A percentile compares a stretch with the other conserved stretches of the same genome.
Evolutionary conservation across 2,888 invertebrate species (phyloP).

Genomic region (Ptychoptera albimana): DNA sequence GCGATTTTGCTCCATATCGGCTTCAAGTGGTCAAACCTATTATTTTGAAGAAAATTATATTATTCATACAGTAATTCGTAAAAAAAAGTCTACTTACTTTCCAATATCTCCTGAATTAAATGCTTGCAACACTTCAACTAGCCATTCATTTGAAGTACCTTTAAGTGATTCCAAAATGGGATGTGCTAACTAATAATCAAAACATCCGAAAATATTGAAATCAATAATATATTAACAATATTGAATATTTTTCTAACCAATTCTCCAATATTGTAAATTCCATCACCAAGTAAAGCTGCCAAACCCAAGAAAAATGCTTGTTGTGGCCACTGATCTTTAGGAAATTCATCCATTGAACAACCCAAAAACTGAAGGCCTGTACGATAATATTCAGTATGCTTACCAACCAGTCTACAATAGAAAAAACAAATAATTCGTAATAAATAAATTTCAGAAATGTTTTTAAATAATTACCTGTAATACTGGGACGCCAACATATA

Average conservation of each 20-base stretch:
- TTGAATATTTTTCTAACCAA: slow-evolving; percentile 45
- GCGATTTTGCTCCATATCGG: slow-evolving; percentile 64
- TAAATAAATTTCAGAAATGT: background rate
- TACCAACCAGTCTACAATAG: slow-evolving; percentile 41
- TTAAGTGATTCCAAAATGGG: slow-evolving; percentile 78
- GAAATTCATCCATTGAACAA: slow-evolving; percentile 51
- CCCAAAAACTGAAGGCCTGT: slow-evolving; percentile 76
- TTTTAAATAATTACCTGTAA: slow-evolving; percentile 34
- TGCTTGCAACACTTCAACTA: slow-evolving; percentile 67
- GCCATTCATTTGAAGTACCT: slow-evolving; percentile 72
- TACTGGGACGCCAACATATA: slow-evolving; percentile 87
- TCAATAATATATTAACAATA: background rate
- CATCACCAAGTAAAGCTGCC: slow-evolving; percentile 86
- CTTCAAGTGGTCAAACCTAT: slow-evolving; percentile 49
- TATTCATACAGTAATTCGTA: background rate
- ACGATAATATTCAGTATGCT: slow-evolving; percentile 90
- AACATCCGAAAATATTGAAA: slow-evolving; percentile 8
- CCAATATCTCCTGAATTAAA: slow-evolving; percentile 74
- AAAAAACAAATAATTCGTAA: background rate
- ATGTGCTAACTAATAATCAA: slow-evolving; percentile 62
- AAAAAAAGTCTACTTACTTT: slow-evolving; percentile 31
- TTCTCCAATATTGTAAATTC: slow-evolving; percentile 95
- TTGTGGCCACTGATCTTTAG: slow-evolving; percentile 46
- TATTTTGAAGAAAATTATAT: slow-evolving; percentile 5
- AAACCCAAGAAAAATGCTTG: slow-evolving; percentile 85